Evolutionary conservation across 1,140 invertebrate genomes (phyloP), one percentile per base, ranked within the genome.

Genomic region (Ceratitis capitata): DNA sequence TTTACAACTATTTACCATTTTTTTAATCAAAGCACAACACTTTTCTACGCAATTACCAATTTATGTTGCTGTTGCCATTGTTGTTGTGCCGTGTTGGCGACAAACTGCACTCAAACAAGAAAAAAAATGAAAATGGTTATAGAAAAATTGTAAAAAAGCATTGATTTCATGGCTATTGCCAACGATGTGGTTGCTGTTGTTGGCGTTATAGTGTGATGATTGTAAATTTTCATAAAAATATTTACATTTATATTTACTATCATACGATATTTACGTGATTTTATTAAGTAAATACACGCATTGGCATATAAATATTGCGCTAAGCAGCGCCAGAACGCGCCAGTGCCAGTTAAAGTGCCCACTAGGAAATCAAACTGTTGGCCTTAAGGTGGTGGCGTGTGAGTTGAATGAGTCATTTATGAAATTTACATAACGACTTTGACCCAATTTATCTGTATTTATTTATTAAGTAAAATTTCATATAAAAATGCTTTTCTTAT

Each of bases 201-300:
- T 78, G 39, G 35, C 45, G 69, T 78, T 35, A 78, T 23, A 39
- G 35, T 78, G 69, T 78, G 69, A 78, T 23, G 69, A 45, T 78
- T 78, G 16, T 45, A 78, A 78, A 78, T 78, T 78, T 78, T 78
- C 23, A 78, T 78, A 78, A 78, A 78, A 78, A 78, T 78, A 78
- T 78, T 78, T 78, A 78, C 69, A 78, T 35, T 78, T 6, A 23
- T 45, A 78, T 78, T 78, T 78, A 78, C 69, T 45, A 78, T n/a
- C 16, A 26, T 19, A 78, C 69, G n/a, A 78, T 78, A 78, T 78
- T 78, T 78, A 78, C 69, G 69, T 78, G 69, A 78, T 78, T 78
- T 78, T 78, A 78, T 78, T 45, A 78, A 78, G 39, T 78, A 78
- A 47, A 47, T 78, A 78, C 1, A 9, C 2, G 69, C 19, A 26